phyloP scores from a whole-genome alignment of 1,140 invertebrate genomes.

The Polypedilum pembai region DNA sequence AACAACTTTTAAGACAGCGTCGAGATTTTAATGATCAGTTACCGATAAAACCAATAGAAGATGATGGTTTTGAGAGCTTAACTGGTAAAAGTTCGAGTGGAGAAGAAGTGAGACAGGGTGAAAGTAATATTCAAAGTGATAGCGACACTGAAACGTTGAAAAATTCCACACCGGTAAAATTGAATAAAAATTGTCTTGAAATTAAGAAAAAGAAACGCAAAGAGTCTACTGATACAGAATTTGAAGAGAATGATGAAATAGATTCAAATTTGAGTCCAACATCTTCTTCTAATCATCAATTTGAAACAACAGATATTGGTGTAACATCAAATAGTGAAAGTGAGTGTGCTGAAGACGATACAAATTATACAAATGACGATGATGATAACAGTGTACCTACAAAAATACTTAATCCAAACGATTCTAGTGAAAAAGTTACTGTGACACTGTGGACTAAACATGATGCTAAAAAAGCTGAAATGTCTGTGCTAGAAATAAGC shows the following conservation, averaged over 20 bases:
- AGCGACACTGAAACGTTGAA: constrained; percentile 31
- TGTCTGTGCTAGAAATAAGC: constrained; percentile 89
- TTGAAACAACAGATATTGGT: constrained; percentile 62
- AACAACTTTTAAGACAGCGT: not conserved
- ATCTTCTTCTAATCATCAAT: not conserved
- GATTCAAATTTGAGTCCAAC: not conserved
- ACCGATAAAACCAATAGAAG: constrained; percentile 46
- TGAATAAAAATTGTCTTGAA: not conserved
- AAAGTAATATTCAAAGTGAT: constrained; percentile 25
- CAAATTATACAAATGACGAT: constrained; percentile 46
- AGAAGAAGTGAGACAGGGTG: constrained; percentile 44
- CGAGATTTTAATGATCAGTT: not conserved
- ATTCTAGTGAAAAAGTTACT: constrained; percentile 74
- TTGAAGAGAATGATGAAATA: constrained; percentile 32
- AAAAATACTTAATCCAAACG: constrained; percentile 60
- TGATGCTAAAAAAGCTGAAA: constrained; percentile 83
- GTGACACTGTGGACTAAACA: constrained; percentile 89
- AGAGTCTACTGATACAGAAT: constrained; percentile 21
- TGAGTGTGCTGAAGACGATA: constrained; percentile 52
- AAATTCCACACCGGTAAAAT: not conserved
- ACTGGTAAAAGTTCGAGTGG: constrained; percentile 73
- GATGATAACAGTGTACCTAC: constrained; percentile 69
- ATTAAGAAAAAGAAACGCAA: not conserved
- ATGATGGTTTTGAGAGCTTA: constrained; percentile 80
- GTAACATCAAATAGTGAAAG: constrained; percentile 76